Evolutionary conservation across 2,888 invertebrate genomes (phyloP).

Genomic region (Sturmia bella): DNA sequence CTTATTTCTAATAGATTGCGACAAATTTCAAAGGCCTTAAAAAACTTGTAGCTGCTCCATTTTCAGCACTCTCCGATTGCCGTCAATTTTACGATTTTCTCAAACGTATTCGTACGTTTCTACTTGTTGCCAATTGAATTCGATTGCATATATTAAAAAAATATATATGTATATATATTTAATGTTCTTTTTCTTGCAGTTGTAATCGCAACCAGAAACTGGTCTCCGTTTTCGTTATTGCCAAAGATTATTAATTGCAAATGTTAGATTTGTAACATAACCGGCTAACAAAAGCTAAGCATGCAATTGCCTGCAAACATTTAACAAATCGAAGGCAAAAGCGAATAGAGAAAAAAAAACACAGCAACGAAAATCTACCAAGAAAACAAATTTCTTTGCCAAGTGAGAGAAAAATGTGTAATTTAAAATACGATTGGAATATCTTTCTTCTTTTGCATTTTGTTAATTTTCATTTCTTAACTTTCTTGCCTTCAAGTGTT

Average conservation of each 20-base stretch:
- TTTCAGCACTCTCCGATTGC: conserved; percentile 8
- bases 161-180: conserved; percentile 6
- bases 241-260: conserved; percentile 66
- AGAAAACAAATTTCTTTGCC: conserved; percentile 30
- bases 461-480: conserved; percentile 24
- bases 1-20: conserved; percentile 65
- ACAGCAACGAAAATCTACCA: not conserved
- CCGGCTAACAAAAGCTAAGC: conserved; percentile 60
- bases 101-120: not conserved
- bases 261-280: conserved; percentile 66
- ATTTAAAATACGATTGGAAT: conserved; percentile 54
- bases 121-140: conserved; percentile 60
- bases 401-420: conserved; percentile 58
- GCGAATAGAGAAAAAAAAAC: conserved; percentile 21
- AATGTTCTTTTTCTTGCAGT: conserved; percentile 4
- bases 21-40: conserved; percentile 55
- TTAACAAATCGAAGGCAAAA: conserved; percentile 13
- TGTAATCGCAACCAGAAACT: conserved; percentile 45
- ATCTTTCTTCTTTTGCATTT: conserved; percentile 27
- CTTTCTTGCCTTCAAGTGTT: conserved; percentile 10
- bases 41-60: conserved; percentile 37
- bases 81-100: conserved; percentile 13
- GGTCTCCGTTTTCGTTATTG: conserved; percentile 58
- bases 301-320: conserved; percentile 65
- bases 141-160: conserved; percentile 46